phyloP scores from a whole-genome alignment of 2,888 invertebrate species.

The Drosophila barbarae region DNA sequence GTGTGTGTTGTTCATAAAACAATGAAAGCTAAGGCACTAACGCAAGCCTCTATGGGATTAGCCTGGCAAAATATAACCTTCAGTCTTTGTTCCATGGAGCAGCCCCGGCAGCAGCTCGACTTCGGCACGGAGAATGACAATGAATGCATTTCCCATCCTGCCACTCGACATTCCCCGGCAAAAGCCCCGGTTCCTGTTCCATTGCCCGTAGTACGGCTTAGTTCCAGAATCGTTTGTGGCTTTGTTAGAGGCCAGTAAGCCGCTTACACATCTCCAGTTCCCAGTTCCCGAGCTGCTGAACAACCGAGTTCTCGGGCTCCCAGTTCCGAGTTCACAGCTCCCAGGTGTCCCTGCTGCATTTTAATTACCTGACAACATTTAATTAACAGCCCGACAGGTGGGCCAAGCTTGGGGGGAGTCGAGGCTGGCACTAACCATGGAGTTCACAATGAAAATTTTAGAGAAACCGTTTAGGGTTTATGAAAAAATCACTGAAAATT shows the following conservation, averaged over 20 bases:
- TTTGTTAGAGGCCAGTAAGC: conserved; percentile 55
- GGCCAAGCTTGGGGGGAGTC: neutral
- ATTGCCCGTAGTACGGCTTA: conserved; percentile 2
- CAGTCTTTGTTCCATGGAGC: conserved; percentile 7
- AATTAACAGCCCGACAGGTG: conserved; percentile 45
- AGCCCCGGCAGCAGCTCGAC: neutral
- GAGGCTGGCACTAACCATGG: neutral
- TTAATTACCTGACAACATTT: conserved; percentile 62
- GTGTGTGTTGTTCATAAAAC: conserved; percentile 1
- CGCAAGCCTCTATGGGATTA: conserved; percentile 11
- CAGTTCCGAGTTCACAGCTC: conserved; percentile 3
- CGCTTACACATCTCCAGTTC: conserved; percentile 40
- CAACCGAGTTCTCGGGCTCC: neutral
- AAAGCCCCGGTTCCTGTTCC: conserved; percentile 1
- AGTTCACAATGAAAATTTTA: neutral
- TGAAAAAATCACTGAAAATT: neutral
- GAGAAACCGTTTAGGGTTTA: neutral
- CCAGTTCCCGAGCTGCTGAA: neutral
- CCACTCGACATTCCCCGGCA: conserved; percentile 1
- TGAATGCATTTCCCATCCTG: conserved; percentile 9
- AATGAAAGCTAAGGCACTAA: conserved; percentile 1
- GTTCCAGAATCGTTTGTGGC: conserved; percentile 25
- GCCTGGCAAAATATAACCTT: conserved; percentile 14
- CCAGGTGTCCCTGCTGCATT: conserved; percentile 46
- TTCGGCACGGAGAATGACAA: conserved; percentile 6